Conservation (phyloP, 2,113 vertebrate species). For the Elanoides forficatus region DNA sequence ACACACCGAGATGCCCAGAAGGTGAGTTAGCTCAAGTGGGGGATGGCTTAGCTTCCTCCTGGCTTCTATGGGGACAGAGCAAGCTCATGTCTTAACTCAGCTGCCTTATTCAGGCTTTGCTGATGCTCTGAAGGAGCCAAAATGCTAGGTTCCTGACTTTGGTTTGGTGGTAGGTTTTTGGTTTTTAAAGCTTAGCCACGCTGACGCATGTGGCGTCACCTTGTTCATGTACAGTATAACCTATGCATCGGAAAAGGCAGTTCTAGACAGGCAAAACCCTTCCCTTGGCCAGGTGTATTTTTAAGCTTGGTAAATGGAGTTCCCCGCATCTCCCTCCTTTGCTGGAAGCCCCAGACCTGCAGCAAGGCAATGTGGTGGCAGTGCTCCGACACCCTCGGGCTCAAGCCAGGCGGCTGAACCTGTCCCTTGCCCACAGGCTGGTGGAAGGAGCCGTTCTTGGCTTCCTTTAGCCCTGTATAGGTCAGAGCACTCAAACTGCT, state of each 20-base stretch:
- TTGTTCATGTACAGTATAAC: background rate
- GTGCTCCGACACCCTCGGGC: background rate
- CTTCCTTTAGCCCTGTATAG: background rate
- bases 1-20: background rate
- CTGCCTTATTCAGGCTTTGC: background rate
- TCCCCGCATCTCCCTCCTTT: background rate
- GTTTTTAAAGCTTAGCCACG: background rate
- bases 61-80: background rate
- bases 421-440: rapidly evolving
- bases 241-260: background rate
- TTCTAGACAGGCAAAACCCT: background rate
- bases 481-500: background rate
- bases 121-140: background rate
- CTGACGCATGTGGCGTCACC: background rate
- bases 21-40: background rate
- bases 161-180: background rate
- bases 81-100: background rate
- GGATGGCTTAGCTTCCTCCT: background rate
- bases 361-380: background rate
- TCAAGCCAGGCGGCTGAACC: background rate
- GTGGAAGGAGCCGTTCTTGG: background rate
- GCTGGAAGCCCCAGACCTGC: background rate
- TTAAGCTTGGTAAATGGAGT: background rate
- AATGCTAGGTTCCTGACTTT: background rate
- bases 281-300: background rate